A percentile compares a stretch with the other conserved stretches of the same genome.
Conservation (phyloP, 2,797 vertebrate species). For the Argyrosomus regius region DNA sequence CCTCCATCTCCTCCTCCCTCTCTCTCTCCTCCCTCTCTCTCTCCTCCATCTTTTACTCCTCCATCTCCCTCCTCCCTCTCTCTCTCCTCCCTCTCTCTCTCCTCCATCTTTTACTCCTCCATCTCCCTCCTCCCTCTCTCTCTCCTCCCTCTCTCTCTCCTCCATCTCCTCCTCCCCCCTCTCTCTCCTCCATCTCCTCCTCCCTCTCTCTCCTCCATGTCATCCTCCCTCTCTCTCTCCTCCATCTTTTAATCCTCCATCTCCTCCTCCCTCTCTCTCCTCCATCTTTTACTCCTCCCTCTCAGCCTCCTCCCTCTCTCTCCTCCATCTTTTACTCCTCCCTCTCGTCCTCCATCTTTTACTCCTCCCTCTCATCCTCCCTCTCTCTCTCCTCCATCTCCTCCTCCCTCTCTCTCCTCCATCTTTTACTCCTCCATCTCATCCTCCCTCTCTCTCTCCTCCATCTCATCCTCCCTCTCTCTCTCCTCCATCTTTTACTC, state of each 20-base stretch:
- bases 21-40: too few species aligned
- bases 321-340: not conserved
- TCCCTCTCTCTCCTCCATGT: too few species aligned
- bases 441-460: not conserved
- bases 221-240: not conserved
- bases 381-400: not conserved
- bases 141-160: too few species aligned
- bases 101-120: too few species aligned
- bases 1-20: too few species aligned
- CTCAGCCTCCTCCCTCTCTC: not conserved
- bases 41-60: too few species aligned
- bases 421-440: too few species aligned
- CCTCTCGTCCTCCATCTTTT: not conserved
- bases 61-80: too few species aligned
- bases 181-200: too few species aligned
- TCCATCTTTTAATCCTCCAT: too few species aligned
- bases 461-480: not conserved
- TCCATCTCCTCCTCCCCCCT: too few species aligned
- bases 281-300: not conserved
- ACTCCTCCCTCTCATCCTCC: not conserved
- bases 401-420: not conserved
- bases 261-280: not conserved
- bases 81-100: not conserved
- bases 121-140: too few species aligned
- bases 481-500: not conserved